A percentile compares a stretch with the other conserved stretches of the same genome.
Evolutionary conservation across 1,140 invertebrate species (phyloP).

Genomic region (Varroa destructor): DNA sequence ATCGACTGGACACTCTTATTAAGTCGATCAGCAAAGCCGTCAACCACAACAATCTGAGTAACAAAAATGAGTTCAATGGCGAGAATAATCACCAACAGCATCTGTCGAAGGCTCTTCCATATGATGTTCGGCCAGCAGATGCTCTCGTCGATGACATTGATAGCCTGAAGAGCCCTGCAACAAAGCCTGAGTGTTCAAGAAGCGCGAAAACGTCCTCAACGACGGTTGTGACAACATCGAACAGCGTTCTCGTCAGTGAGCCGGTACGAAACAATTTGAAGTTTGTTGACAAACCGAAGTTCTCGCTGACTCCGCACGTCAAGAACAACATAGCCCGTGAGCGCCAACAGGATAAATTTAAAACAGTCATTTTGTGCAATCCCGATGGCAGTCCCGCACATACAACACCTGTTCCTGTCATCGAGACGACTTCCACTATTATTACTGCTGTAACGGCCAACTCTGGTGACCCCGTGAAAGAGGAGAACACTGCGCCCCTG

Average conservation of each 20-base stretch:
- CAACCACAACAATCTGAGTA: slow-evolving; percentile 2
- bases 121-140: background rate
- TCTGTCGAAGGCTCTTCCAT: background rate
- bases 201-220: background rate
- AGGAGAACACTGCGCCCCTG: background rate
- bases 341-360: background rate
- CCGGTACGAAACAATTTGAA: background rate
- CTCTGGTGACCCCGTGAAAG: background rate
- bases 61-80: background rate
- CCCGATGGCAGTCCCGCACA: background rate
- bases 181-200: background rate
- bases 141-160: background rate
- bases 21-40: slow-evolving; percentile 48
- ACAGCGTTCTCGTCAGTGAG: background rate
- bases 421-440: background rate
- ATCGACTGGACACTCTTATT: slow-evolving; percentile 50
- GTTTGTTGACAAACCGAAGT: background rate
- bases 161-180: background rate
- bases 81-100: background rate
- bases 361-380: background rate
- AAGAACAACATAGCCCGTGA: background rate
- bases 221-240: slow-evolving; percentile 1
- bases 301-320: background rate
- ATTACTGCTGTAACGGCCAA: background rate
- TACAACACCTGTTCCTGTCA: background rate